Evolutionary conservation across 2,113 vertebrate species (phyloP), one percentile per base, ranked within the genome.

Genomic region (Nothoprocta perdicaria): DNA sequence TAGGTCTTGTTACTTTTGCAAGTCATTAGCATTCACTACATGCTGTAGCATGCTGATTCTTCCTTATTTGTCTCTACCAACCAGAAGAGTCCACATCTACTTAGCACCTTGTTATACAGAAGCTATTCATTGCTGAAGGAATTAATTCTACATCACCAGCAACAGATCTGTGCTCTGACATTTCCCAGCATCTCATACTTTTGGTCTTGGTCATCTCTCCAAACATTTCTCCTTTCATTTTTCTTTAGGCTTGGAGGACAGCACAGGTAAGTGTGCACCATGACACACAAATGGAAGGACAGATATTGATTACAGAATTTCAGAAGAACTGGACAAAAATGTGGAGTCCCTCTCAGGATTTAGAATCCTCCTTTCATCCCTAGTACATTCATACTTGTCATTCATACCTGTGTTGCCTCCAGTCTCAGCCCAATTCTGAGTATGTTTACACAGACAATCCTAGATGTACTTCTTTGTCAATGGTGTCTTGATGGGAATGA

Each of bases 201-300:
- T 38, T 63, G 17, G 5, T 22, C 65, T 62, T 22, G 18, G 40
- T n/a, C 43, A 65, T 53, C 68, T 10, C 6, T 29, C 78, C 50
- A 29, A 84, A 24, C 12, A 55, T 13, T n/a, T 45, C 10, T 5
- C 18, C 4, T 65, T 53, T 48, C 35, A 9, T 45, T 69, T 55
- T 62, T 66, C 29, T 45, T 77, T 43, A 65, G 31, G 21, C 2
- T 13, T 66, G 6, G 9, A 83, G 40, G 18, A 43, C 15, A 10
- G 33, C n/a, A 61, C 0, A 0, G 5, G 15, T 4, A 0, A 7
- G 21, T 50, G 8, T 12, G 11, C 1, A 8, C 5, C 33, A 16
- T 0, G 2, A n/a, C 40, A 40, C 7, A 14, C 6, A 40, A 82
- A 26, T 13, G 8, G 53, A 18, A 81, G 16, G 16, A 17, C 22